These are phyloP conservation scores for Drosophila anomelani DNA, from an alignment of 2,888 invertebrate genomes.

Conservation along the genomic window DNA sequence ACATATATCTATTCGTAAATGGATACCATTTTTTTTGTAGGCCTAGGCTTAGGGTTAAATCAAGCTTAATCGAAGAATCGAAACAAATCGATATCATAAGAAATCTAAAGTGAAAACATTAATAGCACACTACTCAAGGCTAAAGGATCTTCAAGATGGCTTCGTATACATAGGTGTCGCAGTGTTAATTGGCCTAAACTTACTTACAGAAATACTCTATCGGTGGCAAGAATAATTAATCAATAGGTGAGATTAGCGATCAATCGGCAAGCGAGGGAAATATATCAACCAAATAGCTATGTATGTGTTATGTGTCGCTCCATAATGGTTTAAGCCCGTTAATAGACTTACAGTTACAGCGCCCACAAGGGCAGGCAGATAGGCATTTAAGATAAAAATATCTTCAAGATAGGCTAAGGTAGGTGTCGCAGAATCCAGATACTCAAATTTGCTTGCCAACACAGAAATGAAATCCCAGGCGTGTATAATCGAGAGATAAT, in stretches of 20 bases:
- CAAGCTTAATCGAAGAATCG: conserved; percentile 65
- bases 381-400: not conserved
- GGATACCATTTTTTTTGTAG: conserved; percentile 32
- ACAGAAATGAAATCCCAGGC: conserved; percentile 1
- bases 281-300: conserved; percentile 3
- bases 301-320: not conserved
- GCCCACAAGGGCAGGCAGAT: not conserved
- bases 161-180: conserved; percentile 1
- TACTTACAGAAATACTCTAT: not conserved
- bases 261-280: not conserved
- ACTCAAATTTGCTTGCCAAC: conserved; percentile 1
- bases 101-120: not conserved
- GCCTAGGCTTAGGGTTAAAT: conserved; percentile 32
- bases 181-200: not conserved
- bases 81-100: conserved; percentile 50
- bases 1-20: conserved; percentile 13
- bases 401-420: not conserved
- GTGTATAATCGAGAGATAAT: not conserved
- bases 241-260: not conserved
- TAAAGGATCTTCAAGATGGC: conserved; percentile 22
- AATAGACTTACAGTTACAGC: conserved; percentile 2
- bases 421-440: not conserved
- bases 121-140: not conserved
- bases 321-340: not conserved
- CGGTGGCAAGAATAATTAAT: not conserved